Evolutionary conservation across 1,140 invertebrate genomes (phyloP).

Genomic region (Phthorimaea operculella): DNA sequence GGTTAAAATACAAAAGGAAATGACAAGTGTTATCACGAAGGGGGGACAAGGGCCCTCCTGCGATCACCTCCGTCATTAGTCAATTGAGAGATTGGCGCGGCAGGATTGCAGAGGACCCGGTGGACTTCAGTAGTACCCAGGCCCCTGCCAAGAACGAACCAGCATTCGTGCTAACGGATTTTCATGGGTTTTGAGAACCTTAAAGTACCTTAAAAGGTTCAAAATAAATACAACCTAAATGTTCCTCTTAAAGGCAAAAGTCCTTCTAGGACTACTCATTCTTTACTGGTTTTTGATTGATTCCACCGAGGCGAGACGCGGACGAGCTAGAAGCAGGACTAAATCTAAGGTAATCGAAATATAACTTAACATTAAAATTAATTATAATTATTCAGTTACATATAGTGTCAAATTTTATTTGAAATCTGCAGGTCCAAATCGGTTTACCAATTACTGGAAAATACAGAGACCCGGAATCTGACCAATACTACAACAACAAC

Average conservation of each 20-base stretch:
- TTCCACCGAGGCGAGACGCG: conserved; percentile 66
- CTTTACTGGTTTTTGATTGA: conserved; percentile 43
- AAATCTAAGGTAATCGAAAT: conserved; percentile 72
- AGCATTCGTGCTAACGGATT: background rate
- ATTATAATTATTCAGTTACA: background rate
- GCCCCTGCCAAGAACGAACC: conserved; percentile 21
- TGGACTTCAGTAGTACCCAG: conserved; percentile 24
- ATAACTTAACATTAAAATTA: background rate
- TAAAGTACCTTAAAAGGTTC: background rate
- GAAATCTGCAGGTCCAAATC: conserved; percentile 76
- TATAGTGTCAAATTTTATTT: background rate
- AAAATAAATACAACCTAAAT: conserved; percentile 21
- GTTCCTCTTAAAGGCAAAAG: conserved; percentile 33
- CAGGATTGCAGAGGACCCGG: conserved; percentile 19
- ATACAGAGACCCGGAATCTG: conserved; percentile 85
- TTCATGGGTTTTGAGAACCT: background rate
- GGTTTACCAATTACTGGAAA: conserved; percentile 87
- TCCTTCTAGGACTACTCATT: conserved; percentile 43
- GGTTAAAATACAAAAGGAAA: conserved; percentile 47
- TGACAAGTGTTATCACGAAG: conserved; percentile 32
- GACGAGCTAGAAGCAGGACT: conserved; percentile 73
- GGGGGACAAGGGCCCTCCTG: conserved; percentile 50
- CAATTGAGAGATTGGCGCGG: conserved; percentile 50
- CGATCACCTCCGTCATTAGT: conserved; percentile 46
- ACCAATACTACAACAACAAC: conserved; percentile 89